Base-by-base conservation (phyloP, 2,113 vertebrate species). In the Rynchops niger region DNA sequence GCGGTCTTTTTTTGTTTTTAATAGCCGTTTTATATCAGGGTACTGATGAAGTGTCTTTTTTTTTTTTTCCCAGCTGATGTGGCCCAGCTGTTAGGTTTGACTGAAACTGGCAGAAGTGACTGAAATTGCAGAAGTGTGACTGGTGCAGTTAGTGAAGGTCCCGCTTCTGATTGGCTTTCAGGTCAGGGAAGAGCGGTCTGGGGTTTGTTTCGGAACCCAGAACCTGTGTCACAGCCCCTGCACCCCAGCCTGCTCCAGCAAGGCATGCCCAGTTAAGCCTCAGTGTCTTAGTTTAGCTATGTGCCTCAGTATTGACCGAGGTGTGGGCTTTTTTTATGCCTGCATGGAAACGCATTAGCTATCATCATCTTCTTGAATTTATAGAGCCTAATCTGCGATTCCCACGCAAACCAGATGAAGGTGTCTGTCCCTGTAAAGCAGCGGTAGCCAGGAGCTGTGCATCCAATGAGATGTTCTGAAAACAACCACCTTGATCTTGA, bases 321-420 rank as follows among this genome's bases (percentile, higher is more conserved):
- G 19, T 29, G 42, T 6, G 3, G 2, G 11, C 6, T 55, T 20
- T 20, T 17, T 71, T 80, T 36, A 29, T 11, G 15, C 34, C 47
- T 63, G 7, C 53, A 40, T 1, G 14, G 63, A 59, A 55, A 45
- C 73, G 19, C 29, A 18, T 49, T n/a, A 17, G 22, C 27, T 53
- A 7, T 16, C 5, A 2, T 27, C 32, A 23, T 22, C 32, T 70
- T 73, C 65, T 30, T 65, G 49, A 74, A 74, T 6, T 7, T 27
- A 2, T 1, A 8, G 36, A 59, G n/a, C 22, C 32, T 58, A 19
- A 29, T 58, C 30, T 42, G 38, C 6, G 22, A 27, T 61, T 56
- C 49, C 74, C 61, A 32, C 0, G 0, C 56, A 25, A 50, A 15
- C 16, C 20, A 15, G 52, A 27, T 15, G 40, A 50, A 34, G n/a